Base-by-base conservation (phyloP, 2,797 vertebrate species). In the Falco cherrug region DNA sequence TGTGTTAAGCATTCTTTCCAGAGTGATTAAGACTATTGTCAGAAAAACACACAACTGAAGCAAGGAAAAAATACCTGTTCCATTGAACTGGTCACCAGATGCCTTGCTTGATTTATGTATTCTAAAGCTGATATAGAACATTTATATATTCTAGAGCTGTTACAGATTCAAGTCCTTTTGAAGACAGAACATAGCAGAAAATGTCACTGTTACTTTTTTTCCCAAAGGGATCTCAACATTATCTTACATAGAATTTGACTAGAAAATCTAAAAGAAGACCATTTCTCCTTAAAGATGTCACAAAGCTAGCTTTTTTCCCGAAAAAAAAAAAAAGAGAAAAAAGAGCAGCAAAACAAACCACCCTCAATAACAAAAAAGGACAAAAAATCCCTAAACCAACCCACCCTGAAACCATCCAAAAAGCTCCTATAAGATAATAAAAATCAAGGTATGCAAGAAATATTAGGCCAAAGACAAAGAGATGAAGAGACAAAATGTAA, bases 1-100 rank as follows among this genome's bases (percentile, higher is more conserved):
- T 53, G 41, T 77, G 70, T 53, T 60, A 73, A 60, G 31, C 33
- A 87, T 89, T 95, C 45, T 92, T 93, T 95, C 83, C 86, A 83
- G 63, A 83, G 33, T 79, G 78, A 78, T 94, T 96, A 96, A 94
- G 92, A 84, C 51, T 95, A 94, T 93, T 95, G 65, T 92, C 88
- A 60, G 21, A 89, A 92, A 96, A 92, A 91, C 26, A 77, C 29
- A 50, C 11, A 74, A 47, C 29, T 79, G 35, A 91, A 77, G 6
- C 91, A 41, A 90, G 45, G 47, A 84, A 94, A 91, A 87, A 83
- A 75, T 85, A 26, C 35, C 47, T 77, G 47, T 95, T 87, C 63
- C 33, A 25, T 31, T 68, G 47, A 95, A 91, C 9, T 67, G 63
- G 48, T 35, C 48, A 77, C 39, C 1, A 2, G 82, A 84, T 92